Evolutionary conservation across 1,140 invertebrate genomes (phyloP), one percentile per base, ranked within the genome.

Genomic region (Homalodisca vitripennis): DNA sequence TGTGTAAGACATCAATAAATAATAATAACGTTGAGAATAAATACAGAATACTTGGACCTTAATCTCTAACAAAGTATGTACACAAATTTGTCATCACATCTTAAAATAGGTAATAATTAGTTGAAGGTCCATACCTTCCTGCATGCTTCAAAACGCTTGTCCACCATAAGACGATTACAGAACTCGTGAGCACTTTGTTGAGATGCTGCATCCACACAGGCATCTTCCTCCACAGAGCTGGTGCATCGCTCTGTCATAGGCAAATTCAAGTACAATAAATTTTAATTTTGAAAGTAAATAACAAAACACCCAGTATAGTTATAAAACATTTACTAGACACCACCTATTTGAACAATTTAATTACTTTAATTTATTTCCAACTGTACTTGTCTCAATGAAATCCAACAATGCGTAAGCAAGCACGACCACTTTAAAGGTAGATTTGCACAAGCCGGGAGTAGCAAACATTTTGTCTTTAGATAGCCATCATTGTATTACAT

Each of bases 81-180:
- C 17, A 17, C 6, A 6, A 41, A 10, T 10, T 41, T 6, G 6
- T 41, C 6, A 41, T 41, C 6, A n/a, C n/a, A n/a, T n/a, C n/a
- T 51, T 20, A 20, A 12, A 20, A 51, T 10, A 51, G 22, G 3
- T 10, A 51, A 51, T 20, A 51, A 68, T 70, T 67, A 66, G 69
- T n/a, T n/a, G n/a, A n/a, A n/a, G n/a, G n/a, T n/a, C 70, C 71
- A 77, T 77, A 88, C 85, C 73, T 79, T 81, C 2, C 86, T 83
- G 75, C 90, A 92, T 55, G 82, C 80, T 17, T 80, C 75, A 72
- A 92, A 88, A 76, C 85, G 85, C 12, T 82, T 76, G 76, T 91
- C 88, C 2, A 81, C 79, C 48, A 90, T 78, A 2, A 92, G 75
- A 57, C 83, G 82, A 6, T 79, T 77, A 73, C 90, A 93, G 72